Evolutionary conservation across 1,140 invertebrate species (phyloP), one percentile per base, ranked within the genome.

Genomic region (Aphelinus certus): DNA sequence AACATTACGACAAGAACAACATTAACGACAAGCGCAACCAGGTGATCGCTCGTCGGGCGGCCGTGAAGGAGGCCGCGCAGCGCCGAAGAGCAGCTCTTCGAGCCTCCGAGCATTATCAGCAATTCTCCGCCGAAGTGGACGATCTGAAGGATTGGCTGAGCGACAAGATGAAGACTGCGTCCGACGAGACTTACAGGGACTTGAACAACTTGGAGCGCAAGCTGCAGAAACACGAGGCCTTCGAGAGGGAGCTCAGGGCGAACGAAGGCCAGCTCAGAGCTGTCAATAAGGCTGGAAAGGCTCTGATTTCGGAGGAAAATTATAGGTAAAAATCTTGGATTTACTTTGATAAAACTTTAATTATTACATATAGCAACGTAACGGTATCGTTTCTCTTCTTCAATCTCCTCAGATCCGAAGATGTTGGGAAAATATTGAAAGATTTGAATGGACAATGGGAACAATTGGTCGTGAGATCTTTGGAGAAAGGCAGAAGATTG

Each of bases 201-300:
- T 88, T 98, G 26, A 94, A 92, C 56, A 98, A 98, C 83, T 88
- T 99, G 56, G 95, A 97, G 75, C 90, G 96, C 2, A 99, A 99
- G 85, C 88, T 99, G 2, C 96, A 99, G 85, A 98, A 98, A 83
- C 98, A 99, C 83, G 97, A 99, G 86, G 98, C 97, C 0, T 99
- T 99, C 84, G 97, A 99, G 83, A 90, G 97, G 42, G 98, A 99
- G 84, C 85, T 99, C 4, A 90, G 95, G 56, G 95, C 96, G 0
- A 98, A 98, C 84, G 95, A 97, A 86, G 95, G 95, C 10, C 94
- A 96, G 83, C 86, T 98, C 7, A 87, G 94, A 56, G 92, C 92
- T 60, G 93, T 97, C 3, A 96, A 96, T 77, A 96, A 95, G 81
- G 91, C 92, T 64, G 94, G 93, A 3, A 90, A 93, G 82, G 90